A percentile compares a stretch with the other conserved stretches of the same genome.
These are phyloP conservation scores for Cavia aperea DNA, from an alignment of 2,113 vertebrate genomes.

Conservation along the genomic window DNA sequence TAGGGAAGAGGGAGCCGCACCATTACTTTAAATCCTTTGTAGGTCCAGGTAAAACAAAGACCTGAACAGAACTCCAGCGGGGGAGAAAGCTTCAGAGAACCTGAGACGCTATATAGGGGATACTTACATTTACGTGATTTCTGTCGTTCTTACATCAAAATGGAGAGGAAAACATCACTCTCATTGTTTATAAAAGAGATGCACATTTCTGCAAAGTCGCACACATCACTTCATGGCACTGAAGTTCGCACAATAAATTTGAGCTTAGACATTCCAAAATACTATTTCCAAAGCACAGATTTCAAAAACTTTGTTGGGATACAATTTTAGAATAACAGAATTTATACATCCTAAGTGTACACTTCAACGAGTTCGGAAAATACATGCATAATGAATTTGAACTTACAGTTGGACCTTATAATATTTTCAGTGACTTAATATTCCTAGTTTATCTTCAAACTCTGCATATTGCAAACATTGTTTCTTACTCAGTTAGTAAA, in stretches of 20 bases:
- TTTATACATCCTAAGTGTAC: not conserved
- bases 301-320: not conserved
- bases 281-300: not conserved
- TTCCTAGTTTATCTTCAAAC: not conserved
- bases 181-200: not conserved
- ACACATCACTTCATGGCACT: not conserved
- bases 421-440: not conserved
- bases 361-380: not conserved
- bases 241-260: not conserved
- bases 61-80: not conserved
- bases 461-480: not conserved
- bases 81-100: not conserved
- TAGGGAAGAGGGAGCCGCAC: accelerated
- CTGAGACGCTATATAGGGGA: not conserved
- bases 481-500: not conserved
- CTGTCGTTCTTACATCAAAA: not conserved
- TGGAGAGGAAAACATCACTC: not conserved
- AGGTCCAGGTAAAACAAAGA: not conserved
- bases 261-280: not conserved
- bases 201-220: not conserved
- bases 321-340: not conserved
- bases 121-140: not conserved
- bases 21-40: not conserved
- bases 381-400: not conserved
- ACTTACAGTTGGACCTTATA: not conserved